Base-by-base conservation (phyloP, 2,888 invertebrate species). In the Stramonita haemastoma region DNA sequence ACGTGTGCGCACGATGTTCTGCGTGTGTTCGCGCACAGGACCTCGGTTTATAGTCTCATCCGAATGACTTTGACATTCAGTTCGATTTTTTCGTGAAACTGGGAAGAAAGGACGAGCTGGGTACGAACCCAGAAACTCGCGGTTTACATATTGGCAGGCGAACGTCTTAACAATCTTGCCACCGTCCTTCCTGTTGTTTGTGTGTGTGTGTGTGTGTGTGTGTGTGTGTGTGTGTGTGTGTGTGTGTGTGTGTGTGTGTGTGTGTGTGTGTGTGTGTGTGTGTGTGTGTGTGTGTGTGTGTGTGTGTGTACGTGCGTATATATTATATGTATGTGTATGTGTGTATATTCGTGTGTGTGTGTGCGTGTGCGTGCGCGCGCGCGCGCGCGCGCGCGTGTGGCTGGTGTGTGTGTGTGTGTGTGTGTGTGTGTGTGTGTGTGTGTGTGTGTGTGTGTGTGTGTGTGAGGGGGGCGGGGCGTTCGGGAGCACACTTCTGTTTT, bases 391-490 rank as follows among this genome's bases (percentile, higher is more conserved):
- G n/a, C n/a, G n/a, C n/a, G n/a, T n/a, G n/a, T n/a, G n/a, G n/a
- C n/a, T n/a, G n/a, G n/a, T n/a, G n/a, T n/a, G n/a, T n/a, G n/a
- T 84, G 84, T 84, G 56, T 57, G 85, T 85, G 85, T 85, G 57
- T 57, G 85, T 56, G 85, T 85, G 85, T 85, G 56, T 56, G 57
- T 86, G 60, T 60, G 86, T 86, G 86, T 86, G 60, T 86, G 60
- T 86, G 57, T 86, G 32, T 60, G 86, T 86, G 57, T 86, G 29
- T 57, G 85, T 86, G 86, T 57, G 56, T 84, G 84, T 57, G 84
- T 84, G 56, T 57, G 84, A 8, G 46, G 46, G 46, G 46, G 46
- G 46, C 4, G 46, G 46, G 46, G 46, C 4, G 46, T 2, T 2
- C 4, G 46, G 46, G 46, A 46, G 2, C 46, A 46, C 46, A 46